These are phyloP conservation scores for Acrocera orbiculus DNA, from an alignment of 2,888 invertebrate species.

Conservation along the genomic window DNA sequence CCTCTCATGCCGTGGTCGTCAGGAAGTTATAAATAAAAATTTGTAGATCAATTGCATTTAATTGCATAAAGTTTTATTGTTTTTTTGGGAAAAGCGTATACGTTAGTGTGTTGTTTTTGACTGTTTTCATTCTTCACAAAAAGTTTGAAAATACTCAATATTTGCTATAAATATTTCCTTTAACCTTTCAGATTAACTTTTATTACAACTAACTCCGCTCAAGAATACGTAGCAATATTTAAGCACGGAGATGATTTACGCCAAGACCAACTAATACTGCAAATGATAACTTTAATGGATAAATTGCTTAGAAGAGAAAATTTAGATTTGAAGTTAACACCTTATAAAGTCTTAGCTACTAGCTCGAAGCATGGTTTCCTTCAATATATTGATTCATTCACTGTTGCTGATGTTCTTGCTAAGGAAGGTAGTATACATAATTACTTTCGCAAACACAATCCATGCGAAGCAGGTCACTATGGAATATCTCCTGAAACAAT, in stretches of 20 bases:
- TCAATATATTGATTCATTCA: conserved; percentile 83
- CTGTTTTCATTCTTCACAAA: neutral
- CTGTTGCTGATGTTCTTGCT: conserved; percentile 80
- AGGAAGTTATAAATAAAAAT: no score
- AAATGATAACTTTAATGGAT: conserved; percentile 98
- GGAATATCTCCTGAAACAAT: conserved; percentile 87
- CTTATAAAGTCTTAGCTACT: conserved; percentile 89
- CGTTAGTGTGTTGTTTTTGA: no score
- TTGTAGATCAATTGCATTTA: no score
- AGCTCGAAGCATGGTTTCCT: conserved; percentile 92
- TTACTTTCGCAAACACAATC: conserved; percentile 80
- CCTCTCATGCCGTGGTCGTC: no score
- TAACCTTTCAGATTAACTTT: conserved; percentile 51
- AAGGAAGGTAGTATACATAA: conserved; percentile 81
- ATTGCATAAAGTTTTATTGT: no score
- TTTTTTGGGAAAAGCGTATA: no score
- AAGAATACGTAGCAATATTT: conserved; percentile 88
- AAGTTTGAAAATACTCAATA: no score
- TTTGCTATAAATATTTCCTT: neutral
- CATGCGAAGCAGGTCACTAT: conserved; percentile 71
- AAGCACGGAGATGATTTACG: conserved; percentile 95
- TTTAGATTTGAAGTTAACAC: conserved; percentile 87
- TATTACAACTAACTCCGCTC: conserved; percentile 53
- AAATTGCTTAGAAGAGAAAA: conserved; percentile 85
- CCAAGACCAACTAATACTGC: conserved; percentile 92